Conservation (phyloP, 2,888 invertebrate genomes). For the Chromoteleia sp. region DNA sequence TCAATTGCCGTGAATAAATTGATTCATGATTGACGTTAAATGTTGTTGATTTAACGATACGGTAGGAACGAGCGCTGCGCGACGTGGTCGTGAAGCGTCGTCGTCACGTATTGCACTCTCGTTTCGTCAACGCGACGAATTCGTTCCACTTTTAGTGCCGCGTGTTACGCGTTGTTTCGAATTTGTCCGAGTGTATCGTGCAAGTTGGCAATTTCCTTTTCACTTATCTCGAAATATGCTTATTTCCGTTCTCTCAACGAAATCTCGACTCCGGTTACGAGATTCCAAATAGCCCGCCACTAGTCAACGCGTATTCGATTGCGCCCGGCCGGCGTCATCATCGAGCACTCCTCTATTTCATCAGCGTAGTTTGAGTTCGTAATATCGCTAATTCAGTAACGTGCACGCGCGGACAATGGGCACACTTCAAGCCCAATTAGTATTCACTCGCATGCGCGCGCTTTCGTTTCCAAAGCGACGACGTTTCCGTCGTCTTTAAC, state of each 20-base stretch:
- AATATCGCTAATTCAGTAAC: constrained; percentile 51
- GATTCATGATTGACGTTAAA: constrained; percentile 59
- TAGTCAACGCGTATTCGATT: not conserved
- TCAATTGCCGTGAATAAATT: constrained; percentile 49
- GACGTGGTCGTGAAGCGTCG: not conserved
- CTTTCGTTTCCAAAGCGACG: too few relatives aligned
- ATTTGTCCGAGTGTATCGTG: constrained; percentile 43
- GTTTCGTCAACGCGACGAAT: constrained; percentile 12
- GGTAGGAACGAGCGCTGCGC: not conserved
- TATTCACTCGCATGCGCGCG: constrained; percentile 14
- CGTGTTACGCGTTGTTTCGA: constrained; percentile 40
- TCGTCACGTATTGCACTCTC: constrained; percentile 16
- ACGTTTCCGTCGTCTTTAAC: constrained; percentile 11
- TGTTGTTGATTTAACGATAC: constrained; percentile 49
- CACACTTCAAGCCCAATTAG: constrained; percentile 38
- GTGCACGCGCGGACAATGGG: constrained; percentile 25
- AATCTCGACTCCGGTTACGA: constrained; percentile 19
- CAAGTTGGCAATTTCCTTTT: constrained; percentile 61
- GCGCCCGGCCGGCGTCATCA: too few relatives aligned
- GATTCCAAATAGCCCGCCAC: constrained; percentile 21
- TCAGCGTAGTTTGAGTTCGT: constrained; percentile 22
- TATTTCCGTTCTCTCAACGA: constrained; percentile 41
- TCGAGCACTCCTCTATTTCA: too few relatives aligned
- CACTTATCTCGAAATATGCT: constrained; percentile 54
- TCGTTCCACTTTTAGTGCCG: constrained; percentile 23